phyloP scores from a whole-genome alignment of 2,113 vertebrate genomes.

The Sialia sialis region DNA sequence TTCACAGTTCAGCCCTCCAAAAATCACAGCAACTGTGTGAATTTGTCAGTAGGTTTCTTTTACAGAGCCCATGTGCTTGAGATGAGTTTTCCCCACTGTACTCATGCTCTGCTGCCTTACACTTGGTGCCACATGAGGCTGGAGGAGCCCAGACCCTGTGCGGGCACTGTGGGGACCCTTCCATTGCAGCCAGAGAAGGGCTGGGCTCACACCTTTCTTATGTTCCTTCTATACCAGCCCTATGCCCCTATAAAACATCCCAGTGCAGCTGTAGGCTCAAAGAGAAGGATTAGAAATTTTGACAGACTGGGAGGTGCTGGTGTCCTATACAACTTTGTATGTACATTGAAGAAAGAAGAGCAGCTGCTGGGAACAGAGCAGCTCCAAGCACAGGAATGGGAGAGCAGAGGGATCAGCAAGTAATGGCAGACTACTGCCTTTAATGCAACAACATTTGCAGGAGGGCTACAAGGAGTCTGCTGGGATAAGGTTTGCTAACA shows the following conservation, averaged over 20 bases:
- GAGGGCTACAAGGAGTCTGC: neutral
- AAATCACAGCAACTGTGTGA: neutral
- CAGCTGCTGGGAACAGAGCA: neutral
- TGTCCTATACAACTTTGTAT: neutral
- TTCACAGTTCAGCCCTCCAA: neutral
- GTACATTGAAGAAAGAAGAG: neutral
- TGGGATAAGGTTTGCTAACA: neutral
- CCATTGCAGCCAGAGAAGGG: neutral
- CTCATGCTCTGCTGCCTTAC: neutral
- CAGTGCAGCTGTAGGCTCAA: neutral
- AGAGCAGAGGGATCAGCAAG: neutral
- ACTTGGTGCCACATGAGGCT: neutral
- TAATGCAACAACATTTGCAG: neutral
- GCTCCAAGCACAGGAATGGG: neutral
- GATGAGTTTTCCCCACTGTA: neutral
- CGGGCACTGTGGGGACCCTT: neutral
- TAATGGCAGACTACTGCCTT: neutral
- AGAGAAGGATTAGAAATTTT: neutral
- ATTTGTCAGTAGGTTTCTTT: neutral
- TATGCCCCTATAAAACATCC: neutral
- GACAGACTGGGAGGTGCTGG: neutral
- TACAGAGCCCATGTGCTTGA: neutral
- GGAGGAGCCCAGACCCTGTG: neutral
- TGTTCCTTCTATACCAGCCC: neutral
- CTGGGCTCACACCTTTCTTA: neutral